A percentile compares a stretch with the other conserved stretches of the same genome.
phyloP scores from a whole-genome alignment of 2,113 vertebrate genomes.

The Verasper variegatus region DNA sequence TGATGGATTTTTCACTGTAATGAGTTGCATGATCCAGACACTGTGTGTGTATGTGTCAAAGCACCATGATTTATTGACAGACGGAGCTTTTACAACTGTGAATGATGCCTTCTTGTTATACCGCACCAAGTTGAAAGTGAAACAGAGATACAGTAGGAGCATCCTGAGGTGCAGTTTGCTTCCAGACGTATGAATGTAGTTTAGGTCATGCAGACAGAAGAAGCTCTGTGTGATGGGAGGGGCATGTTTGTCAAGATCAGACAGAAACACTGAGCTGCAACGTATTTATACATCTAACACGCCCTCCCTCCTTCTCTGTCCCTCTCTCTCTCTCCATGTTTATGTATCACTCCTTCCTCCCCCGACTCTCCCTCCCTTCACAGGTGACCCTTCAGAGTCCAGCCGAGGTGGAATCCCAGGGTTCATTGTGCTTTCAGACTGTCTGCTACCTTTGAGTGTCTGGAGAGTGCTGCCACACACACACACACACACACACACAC shows the following conservation, averaged over 20 bases:
- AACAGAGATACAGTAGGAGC: conserved; percentile 28
- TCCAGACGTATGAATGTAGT: conserved; percentile 11
- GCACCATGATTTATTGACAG: conserved; percentile 65
- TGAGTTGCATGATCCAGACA: conserved; percentile 78
- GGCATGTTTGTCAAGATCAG: conserved; percentile 61
- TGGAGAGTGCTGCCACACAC: conserved; percentile 64
- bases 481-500: conserved; percentile 39
- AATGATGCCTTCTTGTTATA: conserved; percentile 59
- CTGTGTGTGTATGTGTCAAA: conserved; percentile 72
- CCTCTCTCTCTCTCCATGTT: conserved; percentile 55
- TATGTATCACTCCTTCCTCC: conserved; percentile 42
- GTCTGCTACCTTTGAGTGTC: conserved; percentile 73
- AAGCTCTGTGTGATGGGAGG: conserved; percentile 44
- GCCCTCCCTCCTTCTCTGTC: conserved; percentile 59
- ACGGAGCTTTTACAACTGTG: conserved; percentile 51
- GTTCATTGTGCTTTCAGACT: conserved; percentile 77
- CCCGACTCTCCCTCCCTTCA: conserved; percentile 39
- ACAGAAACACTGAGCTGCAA: neutral
- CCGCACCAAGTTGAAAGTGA: conserved; percentile 28
- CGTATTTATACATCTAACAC: conserved; percentile 57
- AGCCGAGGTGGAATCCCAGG: conserved; percentile 72
- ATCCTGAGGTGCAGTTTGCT: conserved; percentile 29
- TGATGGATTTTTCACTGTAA: conserved; percentile 59
- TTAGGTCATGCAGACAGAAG: conserved; percentile 21
- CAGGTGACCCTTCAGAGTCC: conserved; percentile 78